Evolutionary conservation across 23 tunicate species (phyloP).

Genomic region (Botrylloides violaceus): DNA sequence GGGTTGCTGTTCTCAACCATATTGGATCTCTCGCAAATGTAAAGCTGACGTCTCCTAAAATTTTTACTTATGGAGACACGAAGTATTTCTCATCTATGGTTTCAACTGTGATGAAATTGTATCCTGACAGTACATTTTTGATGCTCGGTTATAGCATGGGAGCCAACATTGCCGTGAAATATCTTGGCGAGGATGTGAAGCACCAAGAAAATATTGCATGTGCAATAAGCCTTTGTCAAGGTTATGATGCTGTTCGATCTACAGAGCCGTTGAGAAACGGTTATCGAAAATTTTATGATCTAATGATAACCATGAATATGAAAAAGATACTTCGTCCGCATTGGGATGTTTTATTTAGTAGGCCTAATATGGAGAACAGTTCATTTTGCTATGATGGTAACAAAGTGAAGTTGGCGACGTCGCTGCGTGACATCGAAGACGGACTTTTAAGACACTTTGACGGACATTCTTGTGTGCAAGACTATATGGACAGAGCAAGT

Average conservation of each 20-base stretch:
- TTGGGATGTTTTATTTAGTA: constrained; percentile 26
- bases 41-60: constrained; percentile 68
- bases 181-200: constrained; percentile 47
- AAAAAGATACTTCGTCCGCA: constrained; percentile 57
- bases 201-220: constrained; percentile 42
- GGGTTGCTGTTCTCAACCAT: constrained; percentile 72
- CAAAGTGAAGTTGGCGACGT: constrained; percentile 49
- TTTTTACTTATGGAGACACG: constrained; percentile 88
- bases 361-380: no score
- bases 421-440: constrained; percentile 66
- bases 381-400: constrained; percentile 32
- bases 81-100: constrained; percentile 67
- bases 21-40: constrained; percentile 63
- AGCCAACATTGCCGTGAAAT: constrained; percentile 51
- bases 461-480: constrained; percentile 38
- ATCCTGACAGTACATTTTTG: constrained; percentile 30
- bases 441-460: constrained; percentile 64
- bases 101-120: constrained; percentile 15
- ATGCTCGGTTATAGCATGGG: constrained; percentile 86
- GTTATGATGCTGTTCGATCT: constrained; percentile 74
- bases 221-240: constrained; percentile 76
- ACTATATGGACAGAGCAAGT: constrained; percentile 35
- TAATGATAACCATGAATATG: constrained; percentile 48
- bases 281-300: constrained; percentile 47
- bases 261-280: constrained; percentile 40